Conservation (phyloP, 2,797 vertebrate genomes). For the Spinus olivaceus region DNA sequence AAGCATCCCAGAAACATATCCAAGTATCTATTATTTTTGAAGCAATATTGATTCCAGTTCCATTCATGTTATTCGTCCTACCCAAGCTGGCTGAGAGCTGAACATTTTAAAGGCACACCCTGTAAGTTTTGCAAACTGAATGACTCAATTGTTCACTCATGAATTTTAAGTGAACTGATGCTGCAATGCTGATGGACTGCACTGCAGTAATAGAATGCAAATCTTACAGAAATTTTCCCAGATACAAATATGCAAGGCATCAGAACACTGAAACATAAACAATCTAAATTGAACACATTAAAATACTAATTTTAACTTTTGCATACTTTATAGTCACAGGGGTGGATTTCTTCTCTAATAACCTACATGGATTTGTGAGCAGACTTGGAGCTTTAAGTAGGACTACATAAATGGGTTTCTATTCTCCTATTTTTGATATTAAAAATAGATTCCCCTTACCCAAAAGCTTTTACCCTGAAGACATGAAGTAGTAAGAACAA, state of each 20-base stretch:
- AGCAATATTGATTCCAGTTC: neutral
- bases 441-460: slow-evolving; percentile 63
- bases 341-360: neutral
- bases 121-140: neutral
- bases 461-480: slow-evolving; percentile 54
- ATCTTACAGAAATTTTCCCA: neutral
- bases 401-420: neutral
- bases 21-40: slow-evolving; percentile 17
- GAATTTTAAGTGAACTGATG: neutral
- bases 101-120: neutral
- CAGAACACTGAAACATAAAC: neutral
- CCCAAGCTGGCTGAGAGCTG: neutral
- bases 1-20: neutral
- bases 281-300: neutral
- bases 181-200: neutral
- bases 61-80: neutral
- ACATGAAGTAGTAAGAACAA: slow-evolving; percentile 56
- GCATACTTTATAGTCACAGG: neutral
- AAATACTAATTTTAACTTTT: neutral
- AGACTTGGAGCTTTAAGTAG: neutral
- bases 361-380: neutral
- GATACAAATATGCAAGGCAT: neutral
- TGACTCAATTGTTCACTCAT: neutral
- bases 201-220: neutral
- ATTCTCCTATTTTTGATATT: neutral